Conservation (phyloP, 2,888 invertebrate species). For the Sphecodes monilicornis region DNA sequence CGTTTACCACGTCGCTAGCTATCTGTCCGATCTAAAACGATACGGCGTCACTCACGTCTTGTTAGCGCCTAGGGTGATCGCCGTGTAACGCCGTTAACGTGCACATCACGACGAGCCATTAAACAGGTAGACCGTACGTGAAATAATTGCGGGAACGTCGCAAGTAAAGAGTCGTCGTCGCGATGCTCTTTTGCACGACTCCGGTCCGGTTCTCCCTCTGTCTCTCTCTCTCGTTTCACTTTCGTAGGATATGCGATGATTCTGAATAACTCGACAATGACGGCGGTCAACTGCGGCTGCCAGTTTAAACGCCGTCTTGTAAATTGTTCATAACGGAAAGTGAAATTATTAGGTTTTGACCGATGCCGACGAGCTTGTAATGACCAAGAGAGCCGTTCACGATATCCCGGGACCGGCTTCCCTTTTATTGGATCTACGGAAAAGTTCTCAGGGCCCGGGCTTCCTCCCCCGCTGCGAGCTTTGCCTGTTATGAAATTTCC, state of each 20-base stretch:
- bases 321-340: conserved; percentile 18
- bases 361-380: neutral
- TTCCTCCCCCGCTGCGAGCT: conserved; percentile 53
- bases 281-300: neutral
- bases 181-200: conserved; percentile 37
- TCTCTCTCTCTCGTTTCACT: conserved; percentile 37
- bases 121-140: conserved; percentile 59
- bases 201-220: conserved; percentile 13
- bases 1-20: conserved; percentile 64
- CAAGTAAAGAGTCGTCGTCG: conserved; percentile 14
- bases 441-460: conserved; percentile 42
- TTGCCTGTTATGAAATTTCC: conserved; percentile 71
- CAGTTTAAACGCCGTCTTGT: neutral
- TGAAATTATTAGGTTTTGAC: conserved; percentile 40
- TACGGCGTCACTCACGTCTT: conserved; percentile 77
- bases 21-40: conserved; percentile 79
- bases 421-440: conserved; percentile 27
- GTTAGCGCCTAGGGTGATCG: conserved; percentile 76
- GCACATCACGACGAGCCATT: conserved; percentile 65
- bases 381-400: conserved; percentile 4
- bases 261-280: conserved; percentile 16
- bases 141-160: conserved; percentile 62
- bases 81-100: conserved; percentile 71
- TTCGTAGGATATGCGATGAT: conserved; percentile 16
- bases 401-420: conserved; percentile 1